phyloP scores from a whole-genome alignment of 2,113 vertebrate species.

The Amphiprion ocellaris region DNA sequence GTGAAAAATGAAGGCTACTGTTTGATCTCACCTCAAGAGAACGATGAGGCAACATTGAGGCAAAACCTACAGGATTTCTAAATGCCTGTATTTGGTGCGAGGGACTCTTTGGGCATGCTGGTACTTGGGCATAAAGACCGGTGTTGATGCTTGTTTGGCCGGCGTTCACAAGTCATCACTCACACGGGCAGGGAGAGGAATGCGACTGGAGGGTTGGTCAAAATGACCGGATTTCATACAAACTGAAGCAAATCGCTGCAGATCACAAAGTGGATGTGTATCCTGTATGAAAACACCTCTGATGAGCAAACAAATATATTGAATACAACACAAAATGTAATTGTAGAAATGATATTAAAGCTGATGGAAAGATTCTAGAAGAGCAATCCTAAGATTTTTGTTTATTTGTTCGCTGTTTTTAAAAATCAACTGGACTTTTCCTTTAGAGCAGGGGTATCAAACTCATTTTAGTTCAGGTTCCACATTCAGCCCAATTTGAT shows the following conservation, averaged over 20 bases:
- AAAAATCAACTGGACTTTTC: no score
- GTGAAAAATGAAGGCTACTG: slow-evolving; percentile 16
- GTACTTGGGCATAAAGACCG: slow-evolving; percentile 54
- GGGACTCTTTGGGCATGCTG: slow-evolving; percentile 50
- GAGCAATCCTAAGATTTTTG: no score
- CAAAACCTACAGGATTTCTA: slow-evolving; percentile 3
- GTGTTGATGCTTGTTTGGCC: slow-evolving; percentile 50
- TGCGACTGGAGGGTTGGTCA: slow-evolving; percentile 21
- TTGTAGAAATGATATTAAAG: no score
- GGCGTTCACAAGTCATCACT: slow-evolving; percentile 26
- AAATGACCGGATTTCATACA: slow-evolving; percentile 3
- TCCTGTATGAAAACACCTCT: not conserved
- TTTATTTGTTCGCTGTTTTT: no score
- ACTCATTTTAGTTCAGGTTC: no score
- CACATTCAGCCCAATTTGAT: no score
- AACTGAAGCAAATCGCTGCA: not conserved
- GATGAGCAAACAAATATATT: not conserved
- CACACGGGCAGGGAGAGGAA: slow-evolving; percentile 40
- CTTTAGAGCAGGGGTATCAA: no score
- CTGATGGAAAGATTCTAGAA: not conserved
- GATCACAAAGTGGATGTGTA: not conserved
- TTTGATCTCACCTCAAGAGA: slow-evolving; percentile 24
- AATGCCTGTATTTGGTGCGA: slow-evolving; percentile 47
- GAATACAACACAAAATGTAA: not conserved
- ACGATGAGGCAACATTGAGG: not conserved